These are phyloP conservation scores for Laothoe populi DNA, from an alignment of 2,888 invertebrate genomes.

Conservation along the genomic window DNA sequence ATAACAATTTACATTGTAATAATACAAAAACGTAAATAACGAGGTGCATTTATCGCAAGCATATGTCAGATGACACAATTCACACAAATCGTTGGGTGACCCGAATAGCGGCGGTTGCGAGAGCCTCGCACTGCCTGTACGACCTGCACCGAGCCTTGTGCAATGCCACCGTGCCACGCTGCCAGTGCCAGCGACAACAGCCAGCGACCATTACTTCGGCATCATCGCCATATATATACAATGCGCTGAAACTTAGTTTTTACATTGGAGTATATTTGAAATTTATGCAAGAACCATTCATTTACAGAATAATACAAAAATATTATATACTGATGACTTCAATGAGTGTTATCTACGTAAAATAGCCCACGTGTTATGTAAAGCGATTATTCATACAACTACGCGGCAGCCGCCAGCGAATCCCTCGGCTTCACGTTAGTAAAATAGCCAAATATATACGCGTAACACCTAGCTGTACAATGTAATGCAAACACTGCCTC, in stretches of 20 bases:
- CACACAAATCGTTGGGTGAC: conserved; percentile 82
- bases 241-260: too few relatives aligned
- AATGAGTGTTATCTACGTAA: conserved; percentile 1
- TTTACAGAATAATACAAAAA: neutral
- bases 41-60: conserved; percentile 59
- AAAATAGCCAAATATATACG: conserved; percentile 10
- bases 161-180: conserved; percentile 59
- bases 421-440: conserved; percentile 2
- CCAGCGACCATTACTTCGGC: neutral
- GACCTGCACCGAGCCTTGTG: conserved; percentile 79
- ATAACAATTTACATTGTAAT: conserved; percentile 24
- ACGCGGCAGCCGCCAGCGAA: neutral
- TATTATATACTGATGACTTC: neutral
- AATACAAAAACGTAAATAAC: conserved; percentile 44
- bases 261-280: too few relatives aligned
- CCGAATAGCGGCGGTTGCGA: conserved; percentile 80
- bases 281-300: neutral
- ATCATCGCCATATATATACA: too few relatives aligned
- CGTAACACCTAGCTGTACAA: conserved; percentile 8
- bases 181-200: neutral
- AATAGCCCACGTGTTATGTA: conserved; percentile 1
- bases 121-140: conserved; percentile 71
- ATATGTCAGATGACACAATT: conserved; percentile 81
- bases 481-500: conserved; percentile 2
- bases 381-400: conserved; percentile 3